Conservation (phyloP, 2,888 invertebrate species). For the Oligia fasciuncula region DNA sequence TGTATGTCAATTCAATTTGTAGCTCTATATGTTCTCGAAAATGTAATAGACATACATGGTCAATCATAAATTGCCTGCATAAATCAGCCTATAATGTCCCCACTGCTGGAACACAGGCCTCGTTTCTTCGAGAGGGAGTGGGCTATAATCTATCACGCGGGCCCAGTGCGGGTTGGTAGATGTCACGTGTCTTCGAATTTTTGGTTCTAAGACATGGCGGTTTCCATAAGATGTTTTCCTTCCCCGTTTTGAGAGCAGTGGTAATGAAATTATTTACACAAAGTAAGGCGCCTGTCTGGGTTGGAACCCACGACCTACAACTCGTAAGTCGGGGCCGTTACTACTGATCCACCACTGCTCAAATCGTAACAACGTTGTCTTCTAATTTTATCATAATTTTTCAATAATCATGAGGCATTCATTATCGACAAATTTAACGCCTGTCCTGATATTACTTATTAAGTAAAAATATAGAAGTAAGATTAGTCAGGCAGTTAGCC, state of each 20-base stretch:
- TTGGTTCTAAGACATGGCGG: not conserved
- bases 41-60: not conserved
- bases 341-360: too few relatives aligned
- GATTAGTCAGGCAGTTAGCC: not conserved
- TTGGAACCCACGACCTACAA: not conserved
- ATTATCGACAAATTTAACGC: not conserved
- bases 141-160: too few relatives aligned
- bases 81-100: not conserved
- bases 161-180: too few relatives aligned
- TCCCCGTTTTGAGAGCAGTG: not conserved
- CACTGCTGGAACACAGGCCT: not conserved
- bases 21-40: slow-evolving; percentile 11
- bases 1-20: slow-evolving; percentile 36
- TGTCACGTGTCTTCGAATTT: not conserved
- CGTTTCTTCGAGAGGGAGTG: not conserved
- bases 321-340: not conserved
- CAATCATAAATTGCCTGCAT: not conserved
- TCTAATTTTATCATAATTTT: not conserved
- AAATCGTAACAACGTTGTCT: not conserved
- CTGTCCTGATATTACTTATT: not conserved
- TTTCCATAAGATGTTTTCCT: not conserved
- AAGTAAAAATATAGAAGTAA: not conserved
- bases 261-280: too few relatives aligned
- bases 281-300: not conserved
- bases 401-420: too few relatives aligned